Base-by-base conservation (phyloP, 2,113 vertebrate genomes). In the Sphaerodactylus townsendi region DNA sequence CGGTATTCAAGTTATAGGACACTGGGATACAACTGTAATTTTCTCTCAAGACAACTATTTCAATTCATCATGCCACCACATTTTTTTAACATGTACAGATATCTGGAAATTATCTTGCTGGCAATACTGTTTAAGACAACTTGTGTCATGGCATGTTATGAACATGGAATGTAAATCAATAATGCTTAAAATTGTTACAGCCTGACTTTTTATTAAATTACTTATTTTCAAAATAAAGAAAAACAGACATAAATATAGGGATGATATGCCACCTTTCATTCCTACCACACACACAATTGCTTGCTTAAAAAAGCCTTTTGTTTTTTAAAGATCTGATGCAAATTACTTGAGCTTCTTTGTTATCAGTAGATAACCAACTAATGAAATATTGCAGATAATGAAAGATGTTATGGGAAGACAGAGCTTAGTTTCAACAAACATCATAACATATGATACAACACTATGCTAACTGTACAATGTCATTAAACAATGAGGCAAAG, bases 131-230 rank as follows among this genome's bases (percentile, higher is more conserved):
- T 1, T 37, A 65, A 21, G 2, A 46, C 14, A 35, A 65, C 35
- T 68, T 23, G 70, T 56, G 2, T 33, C 0, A 46, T 33, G 17
- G 69, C 68, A 3, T 35, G 81, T 81, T 64, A 48, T 50, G 3
- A 84, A n/a, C 15, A 91, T 86, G 46, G 11, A 76, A 79, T 75
- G 56, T 28, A 15, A 86, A 37, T 39, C 17, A 86, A 30, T n/a
- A 0, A 3, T n/a, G 77, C 71, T 72, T n/a, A 68, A 48, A 35
- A 17, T 75, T 9, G 46, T 39, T 30, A 74, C 14, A 23, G 9
- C 64, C 9, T 35, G 37, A 6, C n/a, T 50, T 53, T 83, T 69
- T 82, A 33, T 19, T 64, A 56, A 90, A 79, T 56, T 77, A 35
- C 5, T 33, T 8, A 50, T 59, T 39, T 39, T 19, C 3, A 11